Evolutionary conservation across 2,797 vertebrate genomes (phyloP).

Genomic region (Girardinus metallicus): DNA sequence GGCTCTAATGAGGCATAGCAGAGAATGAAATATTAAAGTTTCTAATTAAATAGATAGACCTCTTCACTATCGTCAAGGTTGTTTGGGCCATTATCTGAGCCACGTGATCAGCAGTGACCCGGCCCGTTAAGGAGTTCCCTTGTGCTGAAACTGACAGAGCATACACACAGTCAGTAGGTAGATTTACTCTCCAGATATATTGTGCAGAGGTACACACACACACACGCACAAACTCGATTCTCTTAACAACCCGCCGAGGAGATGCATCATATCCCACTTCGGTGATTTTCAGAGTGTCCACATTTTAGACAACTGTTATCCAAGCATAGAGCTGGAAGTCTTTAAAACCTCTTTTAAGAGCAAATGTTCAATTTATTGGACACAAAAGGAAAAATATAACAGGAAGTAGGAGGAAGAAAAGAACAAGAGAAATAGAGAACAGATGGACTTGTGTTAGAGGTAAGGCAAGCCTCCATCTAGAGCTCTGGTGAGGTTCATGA

Average conservation of each 20-base stretch:
- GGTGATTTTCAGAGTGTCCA: constrained; percentile 24
- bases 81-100: constrained; percentile 83
- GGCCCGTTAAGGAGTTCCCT: constrained; percentile 73
- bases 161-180: constrained; percentile 14
- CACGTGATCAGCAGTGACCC: constrained; percentile 80
- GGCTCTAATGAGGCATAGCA: constrained; percentile 81
- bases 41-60: constrained; percentile 85
- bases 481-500: constrained; percentile 35
- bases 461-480: constrained; percentile 37
- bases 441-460: constrained; percentile 40
- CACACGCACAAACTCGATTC: constrained; percentile 11
- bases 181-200: constrained; percentile 17
- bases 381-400: background rate
- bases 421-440: constrained; percentile 19
- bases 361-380: constrained; percentile 4
- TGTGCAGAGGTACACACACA: background rate
- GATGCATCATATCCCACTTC: constrained; percentile 28
- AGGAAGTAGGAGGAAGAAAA: constrained; percentile 1
- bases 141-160: constrained; percentile 59
- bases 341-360: constrained; percentile 18
- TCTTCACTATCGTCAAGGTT: constrained; percentile 82
- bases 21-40: constrained; percentile 86
- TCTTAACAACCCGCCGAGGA: constrained; percentile 42
- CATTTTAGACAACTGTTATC: constrained; percentile 37
- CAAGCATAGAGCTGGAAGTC: constrained; percentile 11